Evolutionary conservation across 2,888 invertebrate species (phyloP).

Genomic region (Drosophila diplacantha): DNA sequence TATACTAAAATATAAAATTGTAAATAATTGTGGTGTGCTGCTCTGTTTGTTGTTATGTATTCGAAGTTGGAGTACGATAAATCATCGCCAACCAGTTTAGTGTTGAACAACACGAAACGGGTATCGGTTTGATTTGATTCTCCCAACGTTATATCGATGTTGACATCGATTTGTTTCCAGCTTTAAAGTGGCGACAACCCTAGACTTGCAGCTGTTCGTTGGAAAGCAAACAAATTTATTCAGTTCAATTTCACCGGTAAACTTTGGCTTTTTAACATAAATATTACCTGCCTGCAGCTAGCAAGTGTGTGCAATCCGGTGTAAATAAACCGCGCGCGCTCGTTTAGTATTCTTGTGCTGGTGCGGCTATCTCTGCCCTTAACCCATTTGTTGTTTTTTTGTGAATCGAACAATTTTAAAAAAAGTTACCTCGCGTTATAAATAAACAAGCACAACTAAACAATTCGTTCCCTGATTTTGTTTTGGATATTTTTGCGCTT

Average conservation of each 20-base stretch:
- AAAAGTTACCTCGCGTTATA: conserved; percentile 29
- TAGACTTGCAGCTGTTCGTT: conserved; percentile 14
- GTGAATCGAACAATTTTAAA: background rate
- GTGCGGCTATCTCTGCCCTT: conserved; percentile 9
- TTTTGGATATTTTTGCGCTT: background rate
- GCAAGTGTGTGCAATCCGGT: background rate
- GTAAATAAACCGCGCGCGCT: background rate
- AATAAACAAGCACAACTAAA: conserved; percentile 28
- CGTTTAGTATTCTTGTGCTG: background rate
- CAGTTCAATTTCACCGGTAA: conserved; percentile 21
- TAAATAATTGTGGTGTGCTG: conserved; percentile 2
- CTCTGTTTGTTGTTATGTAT: background rate
- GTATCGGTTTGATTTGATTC: background rate
- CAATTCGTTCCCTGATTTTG: conserved; percentile 11
- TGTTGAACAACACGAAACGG: background rate
- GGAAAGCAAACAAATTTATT: conserved; percentile 14
- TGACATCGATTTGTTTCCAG: background rate
- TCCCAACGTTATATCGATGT: background rate
- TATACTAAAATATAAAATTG: conserved; percentile 30
- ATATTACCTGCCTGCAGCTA: background rate
- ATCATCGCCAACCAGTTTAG: background rate
- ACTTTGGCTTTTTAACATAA: background rate
- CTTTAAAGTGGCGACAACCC: background rate
- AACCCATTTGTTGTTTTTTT: conserved; percentile 15
- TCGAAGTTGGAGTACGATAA: background rate